Evolutionary conservation across 1,140 invertebrate genomes (phyloP), one percentile per base, ranked within the genome.

Genomic region (Drosophila subpulchrella): DNA sequence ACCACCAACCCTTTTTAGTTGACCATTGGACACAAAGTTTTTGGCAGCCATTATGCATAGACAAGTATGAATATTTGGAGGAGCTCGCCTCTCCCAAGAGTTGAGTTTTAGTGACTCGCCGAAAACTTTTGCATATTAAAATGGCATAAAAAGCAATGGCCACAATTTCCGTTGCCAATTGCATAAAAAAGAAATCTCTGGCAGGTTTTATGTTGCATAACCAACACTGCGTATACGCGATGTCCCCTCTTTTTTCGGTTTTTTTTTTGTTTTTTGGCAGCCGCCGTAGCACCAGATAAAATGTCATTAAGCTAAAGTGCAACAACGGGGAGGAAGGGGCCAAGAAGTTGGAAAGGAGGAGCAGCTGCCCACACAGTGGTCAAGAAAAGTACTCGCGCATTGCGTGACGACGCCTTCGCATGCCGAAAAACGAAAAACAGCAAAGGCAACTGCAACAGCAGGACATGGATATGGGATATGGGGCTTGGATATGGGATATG

Each of bases 241-340:
- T 77, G 59, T 73, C 11, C 4, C 13, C 12, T 10, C 17, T 32
- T 32, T 61, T 50, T 51, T 30, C 15, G 3, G 4, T 3, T n/a
- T 6, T 7, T 10, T 39, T 20, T 24, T 59, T 38, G 17, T 36
- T 53, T 54, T 48, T 62, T 63, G 68, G 77, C 77, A 80, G 53
- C 20, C 36, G 44, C 53, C 47, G 20, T 41, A 24, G 51, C 66
- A 39, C 39, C 71, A 89, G 84, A 88, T 88, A 88, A 88, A 88
- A 88, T 88, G 84, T 88, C 83, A 88, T 88, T 88, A 88, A 89
- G 83, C 84, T 76, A 89, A 79, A 88, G 76, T 89, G 83, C 84
- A 89, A 81, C 60, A 57, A 42, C 32, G 34, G 12, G 6, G 24
- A 7, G 20, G 32, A 5, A 30, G 72, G 30, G 42, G 15, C 0